Conservation (phyloP, 2,888 invertebrate species). For the Drosophila acutilabella region DNA sequence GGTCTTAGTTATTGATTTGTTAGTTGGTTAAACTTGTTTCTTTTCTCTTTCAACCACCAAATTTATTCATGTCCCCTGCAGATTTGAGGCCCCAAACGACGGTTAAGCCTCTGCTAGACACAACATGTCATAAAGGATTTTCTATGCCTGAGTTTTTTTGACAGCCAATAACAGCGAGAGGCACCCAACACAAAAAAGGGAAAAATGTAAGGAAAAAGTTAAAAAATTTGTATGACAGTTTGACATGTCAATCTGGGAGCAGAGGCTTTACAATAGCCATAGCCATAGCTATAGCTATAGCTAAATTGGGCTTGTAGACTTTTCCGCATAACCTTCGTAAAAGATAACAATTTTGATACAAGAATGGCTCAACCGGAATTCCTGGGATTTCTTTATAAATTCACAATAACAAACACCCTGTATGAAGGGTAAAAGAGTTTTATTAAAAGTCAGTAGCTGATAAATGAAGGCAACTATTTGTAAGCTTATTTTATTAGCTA, state of each 20-base stretch:
- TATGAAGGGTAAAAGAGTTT: no score
- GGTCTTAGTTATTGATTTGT: not conserved
- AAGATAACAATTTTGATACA: no score
- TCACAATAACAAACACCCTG: no score
- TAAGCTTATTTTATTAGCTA: no score
- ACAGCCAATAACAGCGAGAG: not conserved
- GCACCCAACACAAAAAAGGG: not conserved
- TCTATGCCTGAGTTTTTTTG: constrained; percentile 3
- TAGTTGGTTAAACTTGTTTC: not conserved
- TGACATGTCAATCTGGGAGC: constrained; percentile 14
- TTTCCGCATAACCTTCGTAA: not conserved
- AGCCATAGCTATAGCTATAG: not conserved
- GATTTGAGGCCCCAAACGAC: constrained; percentile 1
- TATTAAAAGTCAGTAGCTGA: no score
- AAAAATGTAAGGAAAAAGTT: not conserved
- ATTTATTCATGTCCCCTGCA: constrained; percentile 2
- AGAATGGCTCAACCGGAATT: no score
- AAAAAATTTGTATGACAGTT: constrained; percentile 2
- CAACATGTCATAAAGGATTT: not conserved
- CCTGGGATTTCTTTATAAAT: no score
- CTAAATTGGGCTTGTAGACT: not conserved
- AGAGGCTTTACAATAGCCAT: constrained; percentile 1
- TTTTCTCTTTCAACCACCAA: not conserved
- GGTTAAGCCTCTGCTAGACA: not conserved
- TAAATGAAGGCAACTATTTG: no score